These are phyloP conservation scores for Neoitamus cyanurus DNA, from an alignment of 2,888 invertebrate genomes.

Conservation along the genomic window DNA sequence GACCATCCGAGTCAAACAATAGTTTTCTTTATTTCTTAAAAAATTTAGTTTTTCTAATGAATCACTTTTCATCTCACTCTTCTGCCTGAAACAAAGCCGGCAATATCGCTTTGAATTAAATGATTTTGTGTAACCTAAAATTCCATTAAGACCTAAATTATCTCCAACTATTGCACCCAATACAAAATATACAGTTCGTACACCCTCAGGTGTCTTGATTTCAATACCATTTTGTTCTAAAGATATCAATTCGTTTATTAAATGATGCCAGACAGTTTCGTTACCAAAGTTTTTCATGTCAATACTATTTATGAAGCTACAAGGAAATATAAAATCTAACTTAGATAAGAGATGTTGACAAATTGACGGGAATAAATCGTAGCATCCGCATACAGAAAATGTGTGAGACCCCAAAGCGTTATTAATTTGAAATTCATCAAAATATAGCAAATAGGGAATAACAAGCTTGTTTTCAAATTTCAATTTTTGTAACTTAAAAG, in stretches of 20 bases:
- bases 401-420: conserved; percentile 48
- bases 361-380: conserved; percentile 30
- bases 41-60: conserved; percentile 22
- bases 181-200: background rate
- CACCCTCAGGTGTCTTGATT: background rate
- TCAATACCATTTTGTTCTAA: conserved; percentile 44
- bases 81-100: conserved; percentile 50
- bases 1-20: too few species aligned
- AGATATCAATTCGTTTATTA: conserved; percentile 47
- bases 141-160: conserved; percentile 53
- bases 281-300: conserved; percentile 49
- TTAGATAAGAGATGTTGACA: conserved; percentile 49
- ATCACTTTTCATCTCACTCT: conserved; percentile 48
- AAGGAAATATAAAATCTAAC: conserved; percentile 50
- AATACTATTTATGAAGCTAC: conserved; percentile 47
- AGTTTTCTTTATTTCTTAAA: conserved; percentile 49
- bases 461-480: conserved; percentile 12
- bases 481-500: conserved; percentile 34
- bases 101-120: conserved; percentile 54
- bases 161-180: conserved; percentile 4
- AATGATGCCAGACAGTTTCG: conserved; percentile 38
- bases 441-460: conserved; percentile 45
- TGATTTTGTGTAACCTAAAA: conserved; percentile 53
- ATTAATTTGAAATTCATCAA: conserved; percentile 51
- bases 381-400: conserved; percentile 43